Evolutionary conservation across 2,888 invertebrate genomes (phyloP).

Genomic region (Drosophila affinis): DNA sequence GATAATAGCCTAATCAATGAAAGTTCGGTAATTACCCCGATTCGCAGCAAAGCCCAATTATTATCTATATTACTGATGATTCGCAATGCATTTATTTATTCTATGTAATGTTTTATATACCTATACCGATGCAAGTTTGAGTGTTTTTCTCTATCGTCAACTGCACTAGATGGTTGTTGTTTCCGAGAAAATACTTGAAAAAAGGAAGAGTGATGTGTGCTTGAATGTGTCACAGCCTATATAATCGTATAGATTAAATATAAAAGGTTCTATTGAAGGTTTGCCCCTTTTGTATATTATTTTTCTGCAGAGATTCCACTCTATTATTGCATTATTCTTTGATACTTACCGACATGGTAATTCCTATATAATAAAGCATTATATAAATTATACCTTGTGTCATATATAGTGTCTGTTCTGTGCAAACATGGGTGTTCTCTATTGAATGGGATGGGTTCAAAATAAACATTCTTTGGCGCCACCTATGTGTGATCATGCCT

Average conservation of each 20-base stretch:
- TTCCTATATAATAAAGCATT: not conserved
- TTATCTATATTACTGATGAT: not conserved
- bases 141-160: not conserved
- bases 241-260: not conserved
- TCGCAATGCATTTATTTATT: not conserved
- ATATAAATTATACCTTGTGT: not conserved
- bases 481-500: constrained; percentile 27
- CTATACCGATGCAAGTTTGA: not conserved
- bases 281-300: not conserved
- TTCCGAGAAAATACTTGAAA: not conserved
- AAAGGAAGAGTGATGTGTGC: too few relatives aligned
- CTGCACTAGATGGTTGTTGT: not conserved
- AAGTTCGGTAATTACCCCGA: constrained; percentile 26
- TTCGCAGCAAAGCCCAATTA: not conserved
- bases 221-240: not conserved
- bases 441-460: not conserved
- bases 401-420: too few relatives aligned
- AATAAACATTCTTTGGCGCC: constrained; percentile 16
- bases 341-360: not conserved
- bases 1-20: constrained; percentile 58
- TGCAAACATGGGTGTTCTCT: not conserved
- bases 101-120: constrained; percentile 2
- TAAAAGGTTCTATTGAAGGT: not conserved
- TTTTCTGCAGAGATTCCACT: not conserved
- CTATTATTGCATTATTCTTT: not conserved